phyloP scores from a whole-genome alignment of 2,888 invertebrate species.

The Pachymerium ferrugineum region DNA sequence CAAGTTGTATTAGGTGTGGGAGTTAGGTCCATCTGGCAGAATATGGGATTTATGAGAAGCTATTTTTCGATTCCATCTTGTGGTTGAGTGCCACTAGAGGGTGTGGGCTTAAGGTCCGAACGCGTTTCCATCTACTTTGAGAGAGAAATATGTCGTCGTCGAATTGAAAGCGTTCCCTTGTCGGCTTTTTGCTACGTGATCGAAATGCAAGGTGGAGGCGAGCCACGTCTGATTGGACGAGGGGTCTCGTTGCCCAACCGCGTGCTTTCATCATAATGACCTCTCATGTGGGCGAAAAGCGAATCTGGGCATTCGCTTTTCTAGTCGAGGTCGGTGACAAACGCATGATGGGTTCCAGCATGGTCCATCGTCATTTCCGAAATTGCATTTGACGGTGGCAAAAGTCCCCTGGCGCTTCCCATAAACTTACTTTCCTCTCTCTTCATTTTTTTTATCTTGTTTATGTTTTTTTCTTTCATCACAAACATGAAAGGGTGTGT shows the following conservation, averaged over 20 bases:
- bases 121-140: conserved; percentile 9
- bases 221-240: conserved; percentile 17
- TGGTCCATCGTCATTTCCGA: neutral
- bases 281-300: neutral
- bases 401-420: neutral
- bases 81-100: neutral
- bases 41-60: conserved; percentile 1
- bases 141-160: conserved; percentile 8
- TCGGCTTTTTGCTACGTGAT: conserved; percentile 15
- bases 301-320: neutral
- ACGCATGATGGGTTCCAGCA: too few species aligned
- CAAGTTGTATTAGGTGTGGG: too few species aligned
- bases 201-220: conserved; percentile 1
- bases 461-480: conserved; percentile 2
- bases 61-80: conserved; percentile 1
- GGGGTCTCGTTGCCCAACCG: neutral
- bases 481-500: conserved; percentile 1
- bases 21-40: neutral
- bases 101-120: neutral
- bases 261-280: neutral
- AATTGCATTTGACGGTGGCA: conserved; percentile 18
- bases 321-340: neutral
- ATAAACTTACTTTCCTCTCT: neutral
- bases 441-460: neutral
- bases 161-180: conserved; percentile 21